phyloP scores from a whole-genome alignment of 2,113 vertebrate genomes.

The Herpailurus yagouaroundi region DNA sequence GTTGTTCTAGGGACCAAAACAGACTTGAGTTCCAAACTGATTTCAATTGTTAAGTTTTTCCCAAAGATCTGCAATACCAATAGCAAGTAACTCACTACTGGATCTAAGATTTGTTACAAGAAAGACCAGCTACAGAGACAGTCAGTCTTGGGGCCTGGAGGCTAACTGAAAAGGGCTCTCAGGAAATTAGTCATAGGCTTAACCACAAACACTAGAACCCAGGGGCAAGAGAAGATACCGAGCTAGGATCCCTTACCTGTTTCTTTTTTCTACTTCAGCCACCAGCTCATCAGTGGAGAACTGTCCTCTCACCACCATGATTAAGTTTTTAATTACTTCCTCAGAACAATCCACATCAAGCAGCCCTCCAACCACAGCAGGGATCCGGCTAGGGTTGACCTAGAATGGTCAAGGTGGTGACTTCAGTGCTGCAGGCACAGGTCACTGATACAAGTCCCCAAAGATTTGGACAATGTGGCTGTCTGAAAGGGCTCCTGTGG shows the following conservation, averaged over 20 bases:
- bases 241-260: constrained; percentile 86
- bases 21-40: background rate
- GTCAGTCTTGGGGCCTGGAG: background rate
- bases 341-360: constrained; percentile 96
- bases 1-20: background rate
- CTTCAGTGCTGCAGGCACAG: background rate
- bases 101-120: background rate
- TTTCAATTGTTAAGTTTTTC: background rate
- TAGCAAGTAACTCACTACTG: background rate
- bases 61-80: background rate
- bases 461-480: background rate
- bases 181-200: background rate
- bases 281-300: constrained; percentile 97
- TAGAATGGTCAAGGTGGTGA: constrained; percentile 71
- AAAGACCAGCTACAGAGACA: background rate
- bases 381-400: constrained; percentile 95
- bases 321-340: constrained; percentile 95
- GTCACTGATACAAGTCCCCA: background rate
- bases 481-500: background rate
- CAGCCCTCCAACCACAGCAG: constrained; percentile 94
- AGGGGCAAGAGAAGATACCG: background rate
- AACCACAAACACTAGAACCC: background rate
- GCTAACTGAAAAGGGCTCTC: background rate
- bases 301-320: constrained; percentile 94
- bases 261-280: constrained; percentile 96